Evolutionary conservation across 1,140 invertebrate genomes (phyloP).

Genomic region (Pomacea maculata): DNA sequence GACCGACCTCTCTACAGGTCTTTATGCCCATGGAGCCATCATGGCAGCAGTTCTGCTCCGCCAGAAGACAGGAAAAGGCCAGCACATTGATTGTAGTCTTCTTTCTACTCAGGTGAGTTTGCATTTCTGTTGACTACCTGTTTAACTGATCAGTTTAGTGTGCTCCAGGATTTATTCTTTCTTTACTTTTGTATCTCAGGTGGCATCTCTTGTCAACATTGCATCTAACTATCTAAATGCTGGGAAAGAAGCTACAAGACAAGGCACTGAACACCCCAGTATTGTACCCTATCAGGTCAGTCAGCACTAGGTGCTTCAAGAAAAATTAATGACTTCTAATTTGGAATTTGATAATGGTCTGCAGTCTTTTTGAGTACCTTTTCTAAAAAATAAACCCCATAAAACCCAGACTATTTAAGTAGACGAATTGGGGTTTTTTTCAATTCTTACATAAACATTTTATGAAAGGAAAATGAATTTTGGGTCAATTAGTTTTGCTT

Average conservation of each 20-base stretch:
- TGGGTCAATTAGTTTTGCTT: no score
- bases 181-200: slow-evolving; percentile 46
- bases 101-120: slow-evolving; percentile 81
- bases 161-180: neutral
- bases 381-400: no score
- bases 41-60: slow-evolving; percentile 87
- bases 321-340: slow-evolving; percentile 26
- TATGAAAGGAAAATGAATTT: neutral
- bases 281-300: slow-evolving; percentile 90
- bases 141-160: neutral
- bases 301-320: neutral
- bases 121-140: slow-evolving; percentile 3
- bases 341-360: slow-evolving; percentile 32
- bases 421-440: neutral
- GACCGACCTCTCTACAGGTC: slow-evolving; percentile 90
- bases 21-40: slow-evolving; percentile 96
- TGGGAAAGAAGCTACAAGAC: slow-evolving; percentile 76
- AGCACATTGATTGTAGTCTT: slow-evolving; percentile 94
- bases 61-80: slow-evolving; percentile 80
- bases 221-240: slow-evolving; percentile 91
- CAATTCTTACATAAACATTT: slow-evolving; percentile 11
- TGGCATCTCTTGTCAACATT: slow-evolving; percentile 88
- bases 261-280: slow-evolving; percentile 92
- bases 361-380: no score
- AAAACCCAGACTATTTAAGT: no score